Conservation (phyloP, 2,888 invertebrate species). For the Chrysotoxum bicinctum region DNA sequence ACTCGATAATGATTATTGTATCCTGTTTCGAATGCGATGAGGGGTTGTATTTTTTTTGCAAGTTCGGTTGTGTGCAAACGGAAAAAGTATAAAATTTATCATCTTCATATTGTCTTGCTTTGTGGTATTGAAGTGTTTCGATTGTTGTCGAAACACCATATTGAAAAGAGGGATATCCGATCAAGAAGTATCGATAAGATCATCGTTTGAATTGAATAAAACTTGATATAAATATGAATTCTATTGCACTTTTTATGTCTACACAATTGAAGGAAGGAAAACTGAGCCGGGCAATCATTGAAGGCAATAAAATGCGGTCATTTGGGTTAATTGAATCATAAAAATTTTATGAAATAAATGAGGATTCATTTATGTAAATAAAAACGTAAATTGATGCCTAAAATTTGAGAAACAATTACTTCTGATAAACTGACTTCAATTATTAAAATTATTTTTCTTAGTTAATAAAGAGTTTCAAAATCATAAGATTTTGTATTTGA, state of each 20-base stretch:
- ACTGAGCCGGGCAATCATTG: background rate
- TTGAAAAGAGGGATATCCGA: background rate
- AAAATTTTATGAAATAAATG: background rate
- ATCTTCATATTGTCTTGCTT: background rate
- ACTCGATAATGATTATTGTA: slow-evolving; percentile 49
- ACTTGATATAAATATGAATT: slow-evolving; percentile 16
- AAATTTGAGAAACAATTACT: too few species aligned
- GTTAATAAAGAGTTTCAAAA: too few species aligned
- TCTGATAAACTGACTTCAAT: too few species aligned
- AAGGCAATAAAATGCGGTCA: background rate
- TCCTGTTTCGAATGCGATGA: background rate
- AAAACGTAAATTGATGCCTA: too few species aligned
- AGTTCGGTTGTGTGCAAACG: slow-evolving; percentile 6
- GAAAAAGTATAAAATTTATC: slow-evolving; percentile 6
- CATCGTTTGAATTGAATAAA: slow-evolving; percentile 1
- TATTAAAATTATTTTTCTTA: too few species aligned
- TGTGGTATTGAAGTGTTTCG: slow-evolving; percentile 53
- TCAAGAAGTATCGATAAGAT: slow-evolving; percentile 7
- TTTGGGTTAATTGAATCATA: background rate
- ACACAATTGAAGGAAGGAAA: background rate
- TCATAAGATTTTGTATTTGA: too few species aligned
- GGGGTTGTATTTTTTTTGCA: slow-evolving; percentile 55
- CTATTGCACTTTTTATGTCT: slow-evolving; percentile 24
- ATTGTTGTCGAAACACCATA: slow-evolving; percentile 57
- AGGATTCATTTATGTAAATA: too few species aligned